Evolutionary conservation across 2,888 invertebrate species (phyloP), one percentile per base, ranked within the genome.

Genomic region (Amphiduros pacificus): DNA sequence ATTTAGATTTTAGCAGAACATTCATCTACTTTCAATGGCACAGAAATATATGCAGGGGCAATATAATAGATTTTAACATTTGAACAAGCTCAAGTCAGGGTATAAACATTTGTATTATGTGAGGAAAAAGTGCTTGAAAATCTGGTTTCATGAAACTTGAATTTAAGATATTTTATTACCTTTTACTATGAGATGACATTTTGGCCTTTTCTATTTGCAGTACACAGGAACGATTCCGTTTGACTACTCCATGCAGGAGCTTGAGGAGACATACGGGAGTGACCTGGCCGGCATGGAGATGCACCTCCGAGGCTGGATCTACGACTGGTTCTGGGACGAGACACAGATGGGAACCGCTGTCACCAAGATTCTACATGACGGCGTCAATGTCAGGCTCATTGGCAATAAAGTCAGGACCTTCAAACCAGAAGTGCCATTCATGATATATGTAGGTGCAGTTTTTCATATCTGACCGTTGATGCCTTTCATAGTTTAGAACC

Each of bases 351-450:
- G 96, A 0, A 93, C 89, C 84, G 91, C 94, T 17, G 89, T 90
- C 62, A 91, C 95, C 0, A 85, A 94, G 69, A 89, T 97, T 55
- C 94, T 89, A 79, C 94, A 94, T 84, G 93, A 94, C 0, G 91
- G 91, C 9, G 86, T 94, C 11, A 87, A 89, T 58, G 87, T 96
- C 1, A 87, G 88, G 40, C 93, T 95, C 82, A 85, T 96, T 1
- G 97, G 96, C 0, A 93, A 92, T 27, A 88, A 90, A 0, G 92
- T 95, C 9, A 93, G 96, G 83, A 90, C 97, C n/a, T 96, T 96
- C 84, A 97, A 96, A 81, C 59, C 59, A 9, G 44, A n/a, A 1
- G 94, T 96, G 91, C 93, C 94, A 0, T 91, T 94, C 75, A 90
- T 89, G 65, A 86, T 89, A 53, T 92, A 93, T 80, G 91, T 91